Conservation (phyloP, 2,888 invertebrate genomes). For the Tipula helvola region DNA sequence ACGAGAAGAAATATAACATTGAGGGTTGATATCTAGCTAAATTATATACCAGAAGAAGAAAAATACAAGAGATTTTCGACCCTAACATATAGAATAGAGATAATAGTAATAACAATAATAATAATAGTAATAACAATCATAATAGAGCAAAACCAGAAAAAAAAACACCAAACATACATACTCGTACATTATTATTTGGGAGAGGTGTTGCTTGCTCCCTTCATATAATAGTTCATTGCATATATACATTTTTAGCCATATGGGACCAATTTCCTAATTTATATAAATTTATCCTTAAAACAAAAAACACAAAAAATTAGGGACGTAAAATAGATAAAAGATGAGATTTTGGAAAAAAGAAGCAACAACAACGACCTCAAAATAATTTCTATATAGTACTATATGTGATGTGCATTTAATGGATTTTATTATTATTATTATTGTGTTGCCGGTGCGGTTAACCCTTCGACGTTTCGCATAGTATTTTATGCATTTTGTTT, state of each 20-base stretch:
- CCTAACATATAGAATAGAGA: not conserved
- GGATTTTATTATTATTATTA: not conserved
- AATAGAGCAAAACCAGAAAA: not conserved
- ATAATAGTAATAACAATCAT: not conserved
- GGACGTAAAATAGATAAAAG: constrained; percentile 4
- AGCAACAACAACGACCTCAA: not conserved
- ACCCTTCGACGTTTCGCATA: not conserved
- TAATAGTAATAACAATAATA: constrained; percentile 4
- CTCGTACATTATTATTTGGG: not conserved
- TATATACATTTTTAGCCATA: constrained; percentile 6
- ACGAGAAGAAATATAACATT: not conserved
- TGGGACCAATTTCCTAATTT: constrained; percentile 10
- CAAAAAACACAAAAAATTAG: not conserved
- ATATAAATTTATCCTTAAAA: not conserved
- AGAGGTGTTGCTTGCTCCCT: not conserved
- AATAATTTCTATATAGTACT: not conserved
- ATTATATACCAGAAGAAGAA: not conserved
- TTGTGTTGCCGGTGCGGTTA: constrained; percentile 7
- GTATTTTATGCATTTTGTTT: not conserved
- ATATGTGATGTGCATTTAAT: constrained; percentile 6
- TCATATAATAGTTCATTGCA: not conserved
- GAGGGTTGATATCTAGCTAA: not conserved
- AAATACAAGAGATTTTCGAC: not conserved
- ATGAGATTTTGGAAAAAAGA: not conserved
- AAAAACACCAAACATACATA: not conserved